A percentile compares a stretch with the other conserved stretches of the same genome.
Evolutionary conservation across 2,888 invertebrate genomes (phyloP).

Genomic region (Platycheirus rosarum): DNA sequence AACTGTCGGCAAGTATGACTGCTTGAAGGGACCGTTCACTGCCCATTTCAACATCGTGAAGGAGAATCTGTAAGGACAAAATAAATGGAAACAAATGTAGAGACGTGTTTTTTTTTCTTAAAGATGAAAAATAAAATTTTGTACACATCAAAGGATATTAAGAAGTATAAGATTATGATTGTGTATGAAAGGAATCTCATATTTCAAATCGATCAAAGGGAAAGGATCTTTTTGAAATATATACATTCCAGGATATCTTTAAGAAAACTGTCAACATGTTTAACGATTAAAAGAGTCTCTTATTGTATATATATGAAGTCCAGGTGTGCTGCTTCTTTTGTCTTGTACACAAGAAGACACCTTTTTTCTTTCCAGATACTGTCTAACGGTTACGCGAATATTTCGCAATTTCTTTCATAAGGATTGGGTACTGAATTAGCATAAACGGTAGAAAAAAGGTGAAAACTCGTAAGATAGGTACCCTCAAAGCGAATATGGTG

Average conservation of each 20-base stretch:
- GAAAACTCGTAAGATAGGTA: neutral
- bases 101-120: slow-evolving; percentile 20
- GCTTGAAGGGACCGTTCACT: slow-evolving; percentile 79
- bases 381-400: slow-evolving; percentile 56
- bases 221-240: slow-evolving; percentile 27
- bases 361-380: slow-evolving; percentile 23
- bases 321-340: slow-evolving; percentile 58
- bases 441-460: slow-evolving; percentile 42
- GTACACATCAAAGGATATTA: too few species aligned
- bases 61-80: slow-evolving; percentile 57
- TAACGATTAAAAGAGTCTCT: slow-evolving; percentile 43
- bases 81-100: slow-evolving; percentile 34
- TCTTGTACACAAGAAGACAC: slow-evolving; percentile 13
- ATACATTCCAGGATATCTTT: slow-evolving; percentile 19
- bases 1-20: slow-evolving; percentile 77
- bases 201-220: slow-evolving; percentile 48
- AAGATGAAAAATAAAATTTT: slow-evolving; percentile 22
- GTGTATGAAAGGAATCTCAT: slow-evolving; percentile 23
- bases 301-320: slow-evolving; percentile 4
- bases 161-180: neutral
- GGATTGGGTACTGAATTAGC: slow-evolving; percentile 20
- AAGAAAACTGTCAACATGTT: slow-evolving; percentile 13
- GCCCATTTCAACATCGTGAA: slow-evolving; percentile 81
- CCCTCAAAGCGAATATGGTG: neutral
- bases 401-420: slow-evolving; percentile 17